Percentiles rank a stretch among this genome's conserved stretches.
Evolutionary conservation across 1,140 invertebrate genomes (phyloP).

Genomic region (Lordiphosa clarofinis): DNA sequence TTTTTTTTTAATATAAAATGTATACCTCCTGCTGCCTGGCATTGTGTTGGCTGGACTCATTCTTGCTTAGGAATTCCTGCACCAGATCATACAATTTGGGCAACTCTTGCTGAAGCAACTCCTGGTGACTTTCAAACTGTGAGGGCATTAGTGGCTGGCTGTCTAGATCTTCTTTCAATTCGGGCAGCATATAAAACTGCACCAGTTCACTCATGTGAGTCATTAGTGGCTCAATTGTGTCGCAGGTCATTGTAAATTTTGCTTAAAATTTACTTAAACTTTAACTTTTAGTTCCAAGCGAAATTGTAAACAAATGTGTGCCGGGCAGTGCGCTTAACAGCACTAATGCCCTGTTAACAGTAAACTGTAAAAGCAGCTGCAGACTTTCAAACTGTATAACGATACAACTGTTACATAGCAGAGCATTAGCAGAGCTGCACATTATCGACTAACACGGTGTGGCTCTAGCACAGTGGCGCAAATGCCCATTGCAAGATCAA

Average conservation of each 20-base stretch:
- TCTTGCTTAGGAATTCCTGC: conserved; percentile 31
- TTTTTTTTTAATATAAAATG: not conserved
- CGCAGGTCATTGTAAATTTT: conserved; percentile 12
- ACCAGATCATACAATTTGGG: conserved; percentile 52
- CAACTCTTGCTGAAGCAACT: conserved; percentile 32
- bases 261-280: not conserved
- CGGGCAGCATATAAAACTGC: conserved; percentile 55
- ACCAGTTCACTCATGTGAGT: conserved; percentile 38
- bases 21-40: conserved; percentile 25
- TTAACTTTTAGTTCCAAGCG: not conserved
- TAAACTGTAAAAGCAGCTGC: too few species aligned
- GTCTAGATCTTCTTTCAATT: conserved; percentile 44
- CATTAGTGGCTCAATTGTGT: conserved; percentile 18
- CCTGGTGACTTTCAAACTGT: conserved; percentile 44
- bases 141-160: conserved; percentile 19
- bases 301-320: not conserved
- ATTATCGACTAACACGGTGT: too few species aligned
- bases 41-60: not conserved
- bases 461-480: too few species aligned
- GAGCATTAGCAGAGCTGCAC: too few species aligned
- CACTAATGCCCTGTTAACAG: too few species aligned
- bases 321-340: too few species aligned
- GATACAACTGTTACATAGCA: too few species aligned
- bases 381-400: too few species aligned
- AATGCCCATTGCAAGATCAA: too few species aligned